phyloP scores from a whole-genome alignment of 2,888 invertebrate species.

The Drosophila stalkeri region DNA sequence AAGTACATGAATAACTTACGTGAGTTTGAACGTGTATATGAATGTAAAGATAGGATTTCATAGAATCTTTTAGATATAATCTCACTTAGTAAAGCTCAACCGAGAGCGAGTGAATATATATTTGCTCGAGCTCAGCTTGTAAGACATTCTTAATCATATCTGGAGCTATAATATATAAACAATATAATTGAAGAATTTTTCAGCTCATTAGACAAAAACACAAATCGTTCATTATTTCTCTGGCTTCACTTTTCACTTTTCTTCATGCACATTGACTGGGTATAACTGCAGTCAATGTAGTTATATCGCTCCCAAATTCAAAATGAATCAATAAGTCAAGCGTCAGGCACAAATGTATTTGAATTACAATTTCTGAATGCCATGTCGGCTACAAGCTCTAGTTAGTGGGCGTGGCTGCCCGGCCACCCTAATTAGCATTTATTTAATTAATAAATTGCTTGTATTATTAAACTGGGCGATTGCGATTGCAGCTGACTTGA shows the following conservation, averaged over 20 bases:
- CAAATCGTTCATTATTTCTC: not conserved
- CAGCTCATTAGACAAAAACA: too few relatives aligned
- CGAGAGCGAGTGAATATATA: too few relatives aligned
- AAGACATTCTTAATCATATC: too few relatives aligned
- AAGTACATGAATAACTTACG: too few relatives aligned
- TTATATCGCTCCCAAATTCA: not conserved
- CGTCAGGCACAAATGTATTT: conserved; percentile 34
- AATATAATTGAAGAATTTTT: too few relatives aligned
- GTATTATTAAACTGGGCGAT: conserved; percentile 5
- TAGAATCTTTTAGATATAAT: too few relatives aligned
- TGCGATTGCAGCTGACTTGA: conserved; percentile 38
- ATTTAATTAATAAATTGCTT: conserved; percentile 65
- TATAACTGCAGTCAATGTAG: not conserved
- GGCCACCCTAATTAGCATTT: conserved; percentile 55
- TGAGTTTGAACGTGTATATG: too few relatives aligned
- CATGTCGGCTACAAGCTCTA: not conserved
- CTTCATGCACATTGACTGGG: conserved; percentile 5
- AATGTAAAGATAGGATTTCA: too few relatives aligned
- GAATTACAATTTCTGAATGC: conserved; percentile 44
- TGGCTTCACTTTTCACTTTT: not conserved
- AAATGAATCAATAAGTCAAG: conserved; percentile 56
- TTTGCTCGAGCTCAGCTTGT: too few relatives aligned
- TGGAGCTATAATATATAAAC: too few relatives aligned
- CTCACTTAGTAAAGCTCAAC: too few relatives aligned
- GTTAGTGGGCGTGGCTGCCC: conserved; percentile 16